These are phyloP conservation scores for Isaurus tuberculatus DNA, from an alignment of 92 coral and sea anemone species.

Conservation along the genomic window DNA sequence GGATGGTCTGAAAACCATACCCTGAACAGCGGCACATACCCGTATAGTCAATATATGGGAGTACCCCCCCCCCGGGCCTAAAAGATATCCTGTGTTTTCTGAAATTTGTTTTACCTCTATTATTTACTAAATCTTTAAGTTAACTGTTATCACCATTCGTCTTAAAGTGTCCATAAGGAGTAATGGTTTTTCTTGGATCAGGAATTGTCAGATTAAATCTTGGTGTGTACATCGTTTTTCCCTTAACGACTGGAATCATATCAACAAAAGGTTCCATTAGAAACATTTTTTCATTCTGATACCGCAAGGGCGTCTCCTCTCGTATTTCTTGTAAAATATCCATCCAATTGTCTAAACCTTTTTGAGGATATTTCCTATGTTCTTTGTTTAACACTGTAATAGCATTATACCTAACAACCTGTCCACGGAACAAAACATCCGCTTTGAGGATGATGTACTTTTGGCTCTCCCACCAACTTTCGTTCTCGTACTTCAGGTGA, in stretches of 20 bases:
- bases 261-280: constrained; percentile 67
- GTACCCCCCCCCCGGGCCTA: too few relatives aligned
- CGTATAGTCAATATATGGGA: too few relatives aligned
- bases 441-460: constrained; percentile 87
- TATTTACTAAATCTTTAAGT: too few relatives aligned
- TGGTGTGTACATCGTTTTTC: constrained; percentile 63
- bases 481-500: constrained; percentile 74
- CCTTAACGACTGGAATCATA: constrained; percentile 66
- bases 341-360: constrained; percentile 74
- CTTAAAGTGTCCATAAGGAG: constrained; percentile 74
- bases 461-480: constrained; percentile 98
- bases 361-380: constrained; percentile 83
- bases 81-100: too few relatives aligned
- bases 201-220: constrained; percentile 83
- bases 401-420: constrained; percentile 77
- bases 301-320: constrained; percentile 54
- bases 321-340: constrained; percentile 67
- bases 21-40: too few relatives aligned
- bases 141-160: background rate
- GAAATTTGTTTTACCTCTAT: too few relatives aligned
- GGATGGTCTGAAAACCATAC: too few relatives aligned
- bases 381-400: constrained; percentile 71
- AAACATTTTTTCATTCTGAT: constrained; percentile 63
- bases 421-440: constrained; percentile 89
- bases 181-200: constrained; percentile 65